Conservation (phyloP, 2,888 invertebrate genomes). For the Hirtodrosophila duncani region DNA sequence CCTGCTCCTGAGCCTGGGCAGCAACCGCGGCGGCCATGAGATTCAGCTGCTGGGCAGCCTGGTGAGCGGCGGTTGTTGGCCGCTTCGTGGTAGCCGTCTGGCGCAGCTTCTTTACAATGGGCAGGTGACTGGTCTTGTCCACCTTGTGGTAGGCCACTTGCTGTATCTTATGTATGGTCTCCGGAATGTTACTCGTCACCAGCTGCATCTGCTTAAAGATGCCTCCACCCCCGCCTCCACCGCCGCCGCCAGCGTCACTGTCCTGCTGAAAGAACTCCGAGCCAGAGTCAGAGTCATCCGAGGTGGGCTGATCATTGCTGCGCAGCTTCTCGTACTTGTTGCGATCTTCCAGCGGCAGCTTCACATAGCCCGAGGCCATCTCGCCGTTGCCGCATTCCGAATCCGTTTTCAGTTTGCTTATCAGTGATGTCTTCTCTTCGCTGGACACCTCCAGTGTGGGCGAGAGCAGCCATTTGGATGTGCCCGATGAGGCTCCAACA, state of each 20-base stretch:
- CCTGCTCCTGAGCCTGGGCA: constrained; percentile 55
- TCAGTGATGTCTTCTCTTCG: constrained; percentile 76
- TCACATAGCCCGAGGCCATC: constrained; percentile 79
- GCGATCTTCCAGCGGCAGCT: constrained; percentile 84
- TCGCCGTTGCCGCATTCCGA: constrained; percentile 56
- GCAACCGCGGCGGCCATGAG: constrained; percentile 63
- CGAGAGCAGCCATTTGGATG: constrained; percentile 78
- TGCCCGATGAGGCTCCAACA: constrained; percentile 60
- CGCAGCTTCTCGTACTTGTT: constrained; percentile 88
- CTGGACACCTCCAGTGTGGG: constrained; percentile 77
- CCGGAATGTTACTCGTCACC: constrained; percentile 80
- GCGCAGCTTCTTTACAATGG: constrained; percentile 79
- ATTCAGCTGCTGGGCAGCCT: constrained; percentile 69
- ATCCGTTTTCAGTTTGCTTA: constrained; percentile 73
- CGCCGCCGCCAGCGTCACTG: constrained; percentile 48
- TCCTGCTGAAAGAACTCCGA: constrained; percentile 77
- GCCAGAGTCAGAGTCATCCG: constrained; percentile 80
- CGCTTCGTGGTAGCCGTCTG: constrained; percentile 75
- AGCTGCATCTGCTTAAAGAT: constrained; percentile 78
- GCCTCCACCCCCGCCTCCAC: constrained; percentile 68
- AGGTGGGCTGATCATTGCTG: constrained; percentile 81
- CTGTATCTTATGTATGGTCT: constrained; percentile 79
- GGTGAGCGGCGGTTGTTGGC: constrained; percentile 73
- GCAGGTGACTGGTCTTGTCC: constrained; percentile 78
- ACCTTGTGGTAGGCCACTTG: constrained; percentile 80